Base-by-base conservation (phyloP, 2,797 vertebrate species). In the Uromys caudimaculatus region DNA sequence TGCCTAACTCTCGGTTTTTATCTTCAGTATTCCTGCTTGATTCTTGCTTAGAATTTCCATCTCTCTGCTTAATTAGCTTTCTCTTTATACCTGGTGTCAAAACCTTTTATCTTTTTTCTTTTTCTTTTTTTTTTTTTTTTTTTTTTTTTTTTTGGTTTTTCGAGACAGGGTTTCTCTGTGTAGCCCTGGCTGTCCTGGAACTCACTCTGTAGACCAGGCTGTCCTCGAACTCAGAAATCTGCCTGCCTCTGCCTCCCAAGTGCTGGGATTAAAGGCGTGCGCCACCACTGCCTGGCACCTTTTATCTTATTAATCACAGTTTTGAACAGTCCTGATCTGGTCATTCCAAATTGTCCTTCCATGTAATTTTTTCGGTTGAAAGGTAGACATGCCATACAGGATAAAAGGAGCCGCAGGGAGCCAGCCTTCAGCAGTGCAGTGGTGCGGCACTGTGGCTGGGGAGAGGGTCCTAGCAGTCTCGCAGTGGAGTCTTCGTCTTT, bases 391-490 rank as follows among this genome's bases (percentile, higher is more conserved):
- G 71, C 10, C 23, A 12, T 41, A 7, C 47, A 77, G 71, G 11
- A n/a, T 16, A 6, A 83, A 69, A 50, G 84, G 52, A 44, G 4
- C 62, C 38, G 2, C 35, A 17, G 5, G 3, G 47, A 23, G 71
- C 38, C 13, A 1, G n/a, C 41, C 44, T 3, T 73, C 38, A 16
- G 86, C 38, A 27, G 56, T 23, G 32, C 14, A 13, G 41, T 44
- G 27, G 50, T 27, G 0, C 27, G 8, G 27, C 4, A 2, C 1
- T n/a, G 38, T 73, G 71, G 1, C 6, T 10, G 32, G 41, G 24
- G 1, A 11, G 23, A 38, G 60, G 14, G 27, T 17, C 50, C 79
- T 67, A 11, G 27, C 3, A 17, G n/a, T 4, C 71, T 62, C 64
- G 8, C 8, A 14, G 24, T 21, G 32, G 27, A 6, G 11, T 67